phyloP scores from a whole-genome alignment of 2,797 vertebrate genomes.

The Clamator glandarius region DNA sequence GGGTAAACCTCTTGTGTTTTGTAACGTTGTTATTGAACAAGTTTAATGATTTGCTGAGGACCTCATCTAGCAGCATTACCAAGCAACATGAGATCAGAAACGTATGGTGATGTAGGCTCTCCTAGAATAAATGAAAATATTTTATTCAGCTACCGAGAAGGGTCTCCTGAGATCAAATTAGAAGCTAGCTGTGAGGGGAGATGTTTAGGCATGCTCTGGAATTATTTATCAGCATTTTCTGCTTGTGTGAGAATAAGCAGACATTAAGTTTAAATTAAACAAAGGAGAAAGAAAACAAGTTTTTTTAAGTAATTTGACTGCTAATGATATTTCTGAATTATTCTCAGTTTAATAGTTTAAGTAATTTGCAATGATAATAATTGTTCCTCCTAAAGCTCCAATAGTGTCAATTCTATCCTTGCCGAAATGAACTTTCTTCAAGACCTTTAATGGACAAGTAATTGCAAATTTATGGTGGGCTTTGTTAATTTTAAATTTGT shows the following conservation, averaged over 20 bases:
- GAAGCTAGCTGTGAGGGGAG: constrained; percentile 84
- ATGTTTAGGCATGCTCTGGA: constrained; percentile 83
- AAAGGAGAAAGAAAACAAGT: constrained; percentile 78
- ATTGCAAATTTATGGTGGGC: constrained; percentile 72
- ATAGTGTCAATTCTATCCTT: constrained; percentile 49
- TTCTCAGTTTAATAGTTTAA: constrained; percentile 81
- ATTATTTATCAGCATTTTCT: constrained; percentile 86
- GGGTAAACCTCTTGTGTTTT: constrained; percentile 80
- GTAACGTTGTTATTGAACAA: constrained; percentile 83
- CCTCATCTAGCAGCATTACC: constrained; percentile 81
- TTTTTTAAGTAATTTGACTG: constrained; percentile 79
- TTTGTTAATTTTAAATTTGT: constrained; percentile 77
- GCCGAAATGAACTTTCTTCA: constrained; percentile 71
- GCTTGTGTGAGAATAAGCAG: constrained; percentile 81
- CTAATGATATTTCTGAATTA: constrained; percentile 84
- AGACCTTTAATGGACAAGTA: constrained; percentile 74
- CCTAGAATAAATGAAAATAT: constrained; percentile 82
- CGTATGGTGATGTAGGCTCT: constrained; percentile 75
- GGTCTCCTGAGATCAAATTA: constrained; percentile 87
- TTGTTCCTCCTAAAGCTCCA: constrained; percentile 65
- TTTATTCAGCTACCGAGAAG: constrained; percentile 80
- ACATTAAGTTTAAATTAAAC: constrained; percentile 84
- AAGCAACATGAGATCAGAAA: constrained; percentile 81
- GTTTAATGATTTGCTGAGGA: constrained; percentile 86
- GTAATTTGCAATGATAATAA: constrained; percentile 81